Base-by-base conservation (phyloP, 2,113 vertebrate species). In the Progne subis region DNA sequence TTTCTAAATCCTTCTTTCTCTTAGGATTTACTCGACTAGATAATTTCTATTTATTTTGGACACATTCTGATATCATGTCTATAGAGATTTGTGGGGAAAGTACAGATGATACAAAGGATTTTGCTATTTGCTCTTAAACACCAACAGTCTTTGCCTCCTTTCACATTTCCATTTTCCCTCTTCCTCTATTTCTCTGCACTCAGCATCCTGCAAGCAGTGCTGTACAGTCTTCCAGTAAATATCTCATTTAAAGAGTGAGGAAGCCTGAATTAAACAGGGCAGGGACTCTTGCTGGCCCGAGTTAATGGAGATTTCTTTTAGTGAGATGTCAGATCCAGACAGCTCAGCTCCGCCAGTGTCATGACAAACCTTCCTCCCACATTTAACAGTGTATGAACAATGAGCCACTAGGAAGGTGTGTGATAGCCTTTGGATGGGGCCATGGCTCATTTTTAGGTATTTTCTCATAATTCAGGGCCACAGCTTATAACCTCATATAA, bases 241-340 rank as follows among this genome's bases (percentile, higher is more conserved):
- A 79, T 92, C 95, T 95, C 86, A 91, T 95, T 96, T 96, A 92
- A 95, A 81, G 72, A 92, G 92, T 18, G 53, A 94, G 76, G 59
- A 94, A 92, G 70, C n/a, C 86, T 96, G 96, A 96, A 97, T 96
- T 97, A 96, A 97, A 93, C 16, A 96, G 93, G 56, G 92, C 72
- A 97, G 95, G 71, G 88, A 91, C 74, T 96, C 94, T 94, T 72
- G 39, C 88, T 94, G 90, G 92, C 59, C 86, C 0, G 11, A 94
- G 82, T 77, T 96, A 97, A 97, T 95, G 95, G 94, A 96, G 94
- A 96, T 94, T 94, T 97, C 95, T 96, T 90, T 95, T 53, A 94
- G 76, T 1, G n/a, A 97, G 89, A 93, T 78, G 79, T 96, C 95
- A 95, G 86, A 67, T 87, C 44, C 7, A 63, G 88, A 90, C 90